A percentile compares a stretch with the other conserved stretches of the same genome.
Evolutionary conservation across 2,113 vertebrate species (phyloP).

Genomic region (Alouatta palliata): DNA sequence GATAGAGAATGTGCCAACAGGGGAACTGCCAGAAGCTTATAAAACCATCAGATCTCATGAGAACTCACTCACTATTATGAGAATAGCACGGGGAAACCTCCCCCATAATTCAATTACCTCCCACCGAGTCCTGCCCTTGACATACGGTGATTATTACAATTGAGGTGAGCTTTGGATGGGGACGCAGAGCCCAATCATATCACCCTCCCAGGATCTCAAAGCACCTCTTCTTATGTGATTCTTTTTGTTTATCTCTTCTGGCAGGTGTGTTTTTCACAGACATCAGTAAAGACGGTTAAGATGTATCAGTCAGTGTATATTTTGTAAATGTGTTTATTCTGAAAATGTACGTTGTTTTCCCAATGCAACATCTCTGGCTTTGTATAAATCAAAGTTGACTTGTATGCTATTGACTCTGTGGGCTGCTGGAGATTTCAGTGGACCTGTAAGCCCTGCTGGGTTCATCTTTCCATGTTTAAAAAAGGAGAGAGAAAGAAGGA

Average conservation of each 20-base stretch:
- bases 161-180: no score
- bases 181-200: not conserved
- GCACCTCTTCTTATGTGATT: not conserved
- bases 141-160: no score
- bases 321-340: slow-evolving; percentile 34
- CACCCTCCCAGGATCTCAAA: not conserved
- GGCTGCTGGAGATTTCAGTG: not conserved
- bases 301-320: not conserved
- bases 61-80: no score
- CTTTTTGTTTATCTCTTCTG: not conserved
- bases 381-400: slow-evolving; percentile 13
- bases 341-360: slow-evolving; percentile 22
- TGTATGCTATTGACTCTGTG: not conserved
- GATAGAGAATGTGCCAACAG: no score
- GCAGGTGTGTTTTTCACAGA: not conserved
- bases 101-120: no score
- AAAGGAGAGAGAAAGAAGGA: not conserved
- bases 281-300: not conserved
- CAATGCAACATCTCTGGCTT: not conserved
- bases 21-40: no score
- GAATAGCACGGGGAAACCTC: no score
- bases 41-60: no score
- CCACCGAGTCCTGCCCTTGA: no score
- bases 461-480: not conserved
- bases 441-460: not conserved